Conservation (phyloP, 2,888 invertebrate species). For the Tribolium freemani region DNA sequence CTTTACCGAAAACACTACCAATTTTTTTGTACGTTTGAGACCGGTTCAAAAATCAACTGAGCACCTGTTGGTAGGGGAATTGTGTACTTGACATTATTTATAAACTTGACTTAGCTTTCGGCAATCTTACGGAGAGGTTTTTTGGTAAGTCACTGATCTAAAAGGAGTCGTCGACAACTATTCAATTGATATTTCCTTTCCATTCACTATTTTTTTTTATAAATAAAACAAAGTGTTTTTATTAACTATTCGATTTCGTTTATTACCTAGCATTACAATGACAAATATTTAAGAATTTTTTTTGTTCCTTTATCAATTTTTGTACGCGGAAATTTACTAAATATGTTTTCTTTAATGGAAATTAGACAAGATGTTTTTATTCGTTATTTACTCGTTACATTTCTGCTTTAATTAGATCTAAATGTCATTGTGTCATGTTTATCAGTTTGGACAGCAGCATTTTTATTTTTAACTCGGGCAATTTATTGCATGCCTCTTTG, state of each 20-base stretch:
- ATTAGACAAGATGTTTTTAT: background rate
- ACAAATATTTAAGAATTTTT: too few relatives aligned
- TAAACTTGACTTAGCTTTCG: slow-evolving; percentile 43
- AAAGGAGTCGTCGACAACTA: background rate
- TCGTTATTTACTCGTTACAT: background rate
- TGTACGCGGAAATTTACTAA: too few relatives aligned
- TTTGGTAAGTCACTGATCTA: background rate
- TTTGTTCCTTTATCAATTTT: too few relatives aligned
- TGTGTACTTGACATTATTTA: slow-evolving; percentile 54
- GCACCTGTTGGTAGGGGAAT: slow-evolving; percentile 5
- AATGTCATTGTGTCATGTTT: slow-evolving; percentile 28
- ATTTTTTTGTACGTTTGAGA: slow-evolving; percentile 46
- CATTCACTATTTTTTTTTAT: background rate
- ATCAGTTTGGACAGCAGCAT: background rate
- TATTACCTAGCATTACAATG: too few relatives aligned
- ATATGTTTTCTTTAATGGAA: background rate
- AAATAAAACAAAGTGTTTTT: too few relatives aligned
- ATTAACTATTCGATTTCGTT: too few relatives aligned
- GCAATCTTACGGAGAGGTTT: slow-evolving; percentile 1
- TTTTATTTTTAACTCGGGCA: slow-evolving; percentile 13
- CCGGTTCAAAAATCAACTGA: slow-evolving; percentile 57
- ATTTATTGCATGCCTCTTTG: slow-evolving; percentile 8
- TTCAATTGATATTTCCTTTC: background rate
- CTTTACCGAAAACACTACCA: slow-evolving; percentile 20
- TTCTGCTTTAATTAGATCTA: slow-evolving; percentile 10